Conservation (phyloP, 2,113 vertebrate species). For the Rhombomys opimus region DNA sequence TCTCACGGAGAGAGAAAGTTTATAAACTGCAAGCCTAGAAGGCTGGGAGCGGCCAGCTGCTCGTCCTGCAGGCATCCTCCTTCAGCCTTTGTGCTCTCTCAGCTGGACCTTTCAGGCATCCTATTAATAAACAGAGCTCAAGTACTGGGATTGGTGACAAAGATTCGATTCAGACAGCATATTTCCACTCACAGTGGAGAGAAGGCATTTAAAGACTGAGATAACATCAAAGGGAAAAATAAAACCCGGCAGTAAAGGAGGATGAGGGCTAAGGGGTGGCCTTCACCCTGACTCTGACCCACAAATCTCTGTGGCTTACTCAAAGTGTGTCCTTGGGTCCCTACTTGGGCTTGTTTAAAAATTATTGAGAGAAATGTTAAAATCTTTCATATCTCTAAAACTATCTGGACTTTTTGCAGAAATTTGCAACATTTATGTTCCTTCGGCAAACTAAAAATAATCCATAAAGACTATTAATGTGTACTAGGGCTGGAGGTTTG, state of each 20-base stretch:
- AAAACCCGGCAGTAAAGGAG: not conserved
- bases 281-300: not conserved
- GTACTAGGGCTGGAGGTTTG: not conserved
- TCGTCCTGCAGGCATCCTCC: conserved; percentile 41
- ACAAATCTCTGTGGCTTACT: not conserved
- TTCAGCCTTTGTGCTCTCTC: conserved; percentile 56
- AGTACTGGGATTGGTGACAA: not conserved
- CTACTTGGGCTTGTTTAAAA: not conserved
- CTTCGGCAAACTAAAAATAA: not conserved
- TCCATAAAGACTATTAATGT: not conserved
- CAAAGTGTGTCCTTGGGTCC: not conserved
- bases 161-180: not conserved
- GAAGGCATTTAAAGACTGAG: conserved; percentile 40
- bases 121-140: conserved; percentile 66
- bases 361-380: not conserved
- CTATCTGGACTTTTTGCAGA: not conserved
- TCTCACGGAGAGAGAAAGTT: conserved; percentile 68
- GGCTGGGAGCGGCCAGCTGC: conserved; percentile 67
- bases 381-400: not conserved
- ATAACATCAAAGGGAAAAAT: not conserved
- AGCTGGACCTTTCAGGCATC: conserved; percentile 45
- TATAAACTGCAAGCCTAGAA: conserved; percentile 67
- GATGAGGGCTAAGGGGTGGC: not conserved
- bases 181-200: conserved; percentile 44
- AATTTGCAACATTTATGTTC: not conserved